A percentile compares a stretch with the other conserved stretches of the same genome.
Evolutionary conservation across 1,140 invertebrate species (phyloP).

Genomic region (Ostrea edulis): DNA sequence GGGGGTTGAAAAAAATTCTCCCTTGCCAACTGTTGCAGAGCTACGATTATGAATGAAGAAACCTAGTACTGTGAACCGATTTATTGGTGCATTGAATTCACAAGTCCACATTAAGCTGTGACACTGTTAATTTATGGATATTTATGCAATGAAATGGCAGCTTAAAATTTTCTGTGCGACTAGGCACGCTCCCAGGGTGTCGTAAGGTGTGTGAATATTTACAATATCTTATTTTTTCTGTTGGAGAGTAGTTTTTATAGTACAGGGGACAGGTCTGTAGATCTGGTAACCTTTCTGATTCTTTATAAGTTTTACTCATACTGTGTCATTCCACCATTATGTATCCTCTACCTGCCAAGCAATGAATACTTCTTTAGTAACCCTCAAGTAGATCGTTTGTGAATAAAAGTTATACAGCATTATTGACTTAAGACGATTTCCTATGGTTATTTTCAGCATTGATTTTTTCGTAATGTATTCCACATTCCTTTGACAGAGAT

Average conservation of each 20-base stretch:
- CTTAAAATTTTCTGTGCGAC: slow-evolving; percentile 2
- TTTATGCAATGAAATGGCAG: slow-evolving; percentile 15
- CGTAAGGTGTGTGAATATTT: not conserved
- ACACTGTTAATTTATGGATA: slow-evolving; percentile 22
- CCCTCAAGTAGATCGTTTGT: not conserved
- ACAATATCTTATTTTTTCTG: not conserved
- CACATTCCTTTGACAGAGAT: slow-evolving; percentile 30
- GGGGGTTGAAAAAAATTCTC: no score
- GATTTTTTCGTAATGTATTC: slow-evolving; percentile 17
- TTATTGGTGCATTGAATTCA: not conserved
- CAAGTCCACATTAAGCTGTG: not conserved
- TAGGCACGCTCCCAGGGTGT: not conserved
- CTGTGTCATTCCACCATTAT: not conserved
- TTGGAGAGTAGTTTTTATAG: not conserved
- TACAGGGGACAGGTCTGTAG: not conserved
- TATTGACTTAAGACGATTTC: not conserved
- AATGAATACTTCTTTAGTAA: not conserved
- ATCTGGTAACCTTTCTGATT: not conserved
- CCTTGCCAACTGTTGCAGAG: not conserved
- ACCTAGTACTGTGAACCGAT: not conserved
- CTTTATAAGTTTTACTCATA: not conserved
- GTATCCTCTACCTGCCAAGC: not conserved
- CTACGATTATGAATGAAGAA: not conserved
- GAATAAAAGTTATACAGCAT: not conserved
- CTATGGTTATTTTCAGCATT: not conserved